A percentile compares a stretch with the other conserved stretches of the same genome.
Conservation (phyloP, 2,113 vertebrate genomes). For the Mastomys natalensis region DNA sequence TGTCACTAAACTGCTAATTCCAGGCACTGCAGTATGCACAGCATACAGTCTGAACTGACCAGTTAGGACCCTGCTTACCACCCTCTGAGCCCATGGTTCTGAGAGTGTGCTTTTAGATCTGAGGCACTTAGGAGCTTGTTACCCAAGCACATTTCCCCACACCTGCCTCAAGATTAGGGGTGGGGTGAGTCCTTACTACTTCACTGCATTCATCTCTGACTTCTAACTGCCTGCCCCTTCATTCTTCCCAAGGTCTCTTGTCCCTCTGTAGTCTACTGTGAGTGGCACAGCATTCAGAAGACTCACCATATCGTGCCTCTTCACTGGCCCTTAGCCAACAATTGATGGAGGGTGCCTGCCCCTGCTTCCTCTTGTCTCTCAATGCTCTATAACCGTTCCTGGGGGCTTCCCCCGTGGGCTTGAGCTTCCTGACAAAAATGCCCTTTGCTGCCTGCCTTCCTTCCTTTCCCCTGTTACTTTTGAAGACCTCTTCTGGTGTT, state of each 20-base stretch:
- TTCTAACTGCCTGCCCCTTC: not conserved
- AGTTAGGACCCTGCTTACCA: not conserved
- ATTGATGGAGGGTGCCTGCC: not conserved
- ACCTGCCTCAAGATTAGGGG: not conserved
- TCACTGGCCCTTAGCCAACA: not conserved
- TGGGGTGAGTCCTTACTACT: not conserved
- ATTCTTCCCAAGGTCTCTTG: not conserved
- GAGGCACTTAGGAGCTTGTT: not conserved
- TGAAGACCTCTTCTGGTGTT: not conserved
- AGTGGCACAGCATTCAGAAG: not conserved
- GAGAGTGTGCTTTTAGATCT: not conserved
- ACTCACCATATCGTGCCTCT: not conserved
- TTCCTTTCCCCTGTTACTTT: not conserved
- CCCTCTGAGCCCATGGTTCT: not conserved
- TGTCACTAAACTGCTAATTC: not conserved
- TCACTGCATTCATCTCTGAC: not conserved
- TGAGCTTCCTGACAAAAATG: not conserved
- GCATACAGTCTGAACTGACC: not conserved
- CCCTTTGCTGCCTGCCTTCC: not conserved
- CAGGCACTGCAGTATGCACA: not conserved
- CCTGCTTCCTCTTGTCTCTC: not conserved
- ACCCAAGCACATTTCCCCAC: not conserved
- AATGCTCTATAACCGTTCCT: not conserved
- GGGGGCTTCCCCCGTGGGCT: not conserved
- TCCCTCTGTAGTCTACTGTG: not conserved